phyloP scores from a whole-genome alignment of 2,888 invertebrate genomes.

The Falcaria lacertinaria region DNA sequence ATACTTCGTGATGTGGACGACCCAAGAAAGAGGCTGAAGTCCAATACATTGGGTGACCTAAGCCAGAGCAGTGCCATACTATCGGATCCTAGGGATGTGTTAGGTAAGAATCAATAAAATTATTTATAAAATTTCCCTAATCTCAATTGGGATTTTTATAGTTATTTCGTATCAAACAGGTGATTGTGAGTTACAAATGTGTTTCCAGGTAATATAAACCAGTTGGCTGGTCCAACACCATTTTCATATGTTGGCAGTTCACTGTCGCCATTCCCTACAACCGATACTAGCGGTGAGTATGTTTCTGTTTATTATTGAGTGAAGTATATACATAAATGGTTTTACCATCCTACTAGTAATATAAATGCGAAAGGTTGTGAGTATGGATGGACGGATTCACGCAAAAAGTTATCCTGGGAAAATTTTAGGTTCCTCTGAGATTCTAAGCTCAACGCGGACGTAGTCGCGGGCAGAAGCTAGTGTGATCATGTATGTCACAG shows the following conservation, averaged over 20 bases:
- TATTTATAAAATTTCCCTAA: neutral
- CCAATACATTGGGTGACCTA: constrained; percentile 32
- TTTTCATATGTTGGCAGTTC: constrained; percentile 59
- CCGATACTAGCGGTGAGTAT: constrained; percentile 49
- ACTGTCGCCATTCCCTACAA: constrained; percentile 46
- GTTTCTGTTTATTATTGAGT: constrained; percentile 2
- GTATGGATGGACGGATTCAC: too few relatives aligned
- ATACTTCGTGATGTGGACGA: constrained; percentile 59
- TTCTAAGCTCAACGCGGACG: too few relatives aligned
- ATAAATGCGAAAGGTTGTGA: too few relatives aligned
- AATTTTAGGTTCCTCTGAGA: too few relatives aligned
- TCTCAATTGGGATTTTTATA: neutral
- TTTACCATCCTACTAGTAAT: too few relatives aligned
- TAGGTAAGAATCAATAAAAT: constrained; percentile 38
- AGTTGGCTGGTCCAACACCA: constrained; percentile 70
- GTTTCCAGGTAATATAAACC: constrained; percentile 53
- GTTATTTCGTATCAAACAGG: too few relatives aligned
- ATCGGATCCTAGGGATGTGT: constrained; percentile 54
- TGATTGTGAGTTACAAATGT: neutral
- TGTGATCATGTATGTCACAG: too few relatives aligned
- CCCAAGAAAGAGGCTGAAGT: constrained; percentile 54
- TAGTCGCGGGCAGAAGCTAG: too few relatives aligned
- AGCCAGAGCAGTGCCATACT: constrained; percentile 52
- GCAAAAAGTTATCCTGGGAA: too few relatives aligned
- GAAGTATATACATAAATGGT: too few relatives aligned